A percentile compares a stretch with the other conserved stretches of the same genome.
phyloP scores from a whole-genome alignment of 2,888 invertebrate genomes.

The Chrysolina americana region DNA sequence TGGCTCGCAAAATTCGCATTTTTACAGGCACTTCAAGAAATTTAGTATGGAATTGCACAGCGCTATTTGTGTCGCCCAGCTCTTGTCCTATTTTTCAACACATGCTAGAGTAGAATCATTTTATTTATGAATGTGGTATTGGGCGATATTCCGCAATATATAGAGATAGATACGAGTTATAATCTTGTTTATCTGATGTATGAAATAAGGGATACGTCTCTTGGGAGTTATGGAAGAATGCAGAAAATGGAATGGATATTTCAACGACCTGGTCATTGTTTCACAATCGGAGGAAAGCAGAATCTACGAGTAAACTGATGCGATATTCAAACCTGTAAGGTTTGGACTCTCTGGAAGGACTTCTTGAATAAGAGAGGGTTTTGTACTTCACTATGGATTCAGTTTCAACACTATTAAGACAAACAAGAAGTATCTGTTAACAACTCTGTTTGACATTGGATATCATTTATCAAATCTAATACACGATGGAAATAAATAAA shows the following conservation, averaged over 20 bases:
- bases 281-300: too few species aligned
- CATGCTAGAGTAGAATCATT: slow-evolving; percentile 26
- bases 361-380: too few species aligned
- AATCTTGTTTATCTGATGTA: neutral
- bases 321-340: too few species aligned
- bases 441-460: too few species aligned
- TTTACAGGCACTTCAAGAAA: slow-evolving; percentile 34
- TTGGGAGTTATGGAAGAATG: neutral
- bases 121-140: slow-evolving; percentile 29
- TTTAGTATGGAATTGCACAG: slow-evolving; percentile 28
- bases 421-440: too few species aligned
- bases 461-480: too few species aligned
- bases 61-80: slow-evolving; percentile 30
- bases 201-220: neutral
- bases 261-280: neutral
- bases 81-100: slow-evolving; percentile 35
- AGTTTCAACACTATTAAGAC: too few species aligned
- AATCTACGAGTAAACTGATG: too few species aligned
- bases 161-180: neutral
- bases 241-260: neutral
- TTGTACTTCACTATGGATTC: too few species aligned
- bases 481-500: too few species aligned
- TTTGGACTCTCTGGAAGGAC: too few species aligned
- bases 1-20: slow-evolving; percentile 28
- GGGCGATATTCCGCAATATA: neutral